Evolutionary conservation across 1,140 invertebrate genomes (phyloP), one percentile per base, ranked within the genome.

Genomic region (Aphelinus certus): DNA sequence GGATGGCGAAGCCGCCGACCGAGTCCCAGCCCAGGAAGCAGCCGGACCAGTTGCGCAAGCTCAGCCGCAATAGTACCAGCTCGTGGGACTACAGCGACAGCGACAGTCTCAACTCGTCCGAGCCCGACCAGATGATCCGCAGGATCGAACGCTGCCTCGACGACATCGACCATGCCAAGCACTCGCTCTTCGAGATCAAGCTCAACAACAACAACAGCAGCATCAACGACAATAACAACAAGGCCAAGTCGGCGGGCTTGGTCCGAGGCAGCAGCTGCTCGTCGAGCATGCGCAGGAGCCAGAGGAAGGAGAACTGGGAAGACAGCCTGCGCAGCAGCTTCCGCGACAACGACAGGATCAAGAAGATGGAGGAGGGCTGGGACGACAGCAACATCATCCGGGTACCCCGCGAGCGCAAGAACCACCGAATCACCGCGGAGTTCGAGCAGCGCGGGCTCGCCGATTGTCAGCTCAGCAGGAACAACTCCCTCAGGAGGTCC

Each of bases 1-100:
- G 61, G 48, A 79, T 71, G 43, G 47, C 51, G 65, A 72, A 55
- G 56, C 7, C 71, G 61, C 69, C 61, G 10, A 60, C 60, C 48
- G 26, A 26, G 26, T 26, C 26, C 26, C 65, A 79, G 79, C 43
- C 58, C 64, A 45, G 7, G 73, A 60, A 79, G 78, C 45, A 66
- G 51, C 51, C 6, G 7, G 0, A 51, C 48, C n/a, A 46, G 62
- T 49, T 9, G 64, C 79, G 80, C 10, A 85, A 85, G 51, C 56
- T 82, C 10, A 87, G 86, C 64, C 85, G 89, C 75, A 90, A 89
- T 66, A 89, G 89, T 77, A 88, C 88, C n/a, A 89, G 89, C 73
- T 90, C 88, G 5, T 89, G 89, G 83, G 89, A 89, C 1, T 89
- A 88, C 62, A 89, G 88, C 75, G 89, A 90, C 81, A 89, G 88